Base-by-base conservation (phyloP, 2,113 vertebrate species). In the Centropus bengalensis region DNA sequence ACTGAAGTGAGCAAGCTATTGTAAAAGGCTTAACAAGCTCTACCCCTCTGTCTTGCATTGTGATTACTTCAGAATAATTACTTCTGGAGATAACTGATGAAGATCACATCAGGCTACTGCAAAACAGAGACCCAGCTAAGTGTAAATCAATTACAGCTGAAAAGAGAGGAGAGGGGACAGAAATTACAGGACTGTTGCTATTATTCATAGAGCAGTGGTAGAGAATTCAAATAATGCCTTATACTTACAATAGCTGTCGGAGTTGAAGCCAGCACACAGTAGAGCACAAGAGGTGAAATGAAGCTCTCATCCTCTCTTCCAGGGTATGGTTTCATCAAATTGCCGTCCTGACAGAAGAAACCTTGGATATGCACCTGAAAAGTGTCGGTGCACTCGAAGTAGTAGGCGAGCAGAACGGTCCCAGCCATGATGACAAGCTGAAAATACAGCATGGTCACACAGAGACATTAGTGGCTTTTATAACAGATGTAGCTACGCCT, bases 391-490 rank as follows among this genome's bases (percentile, higher is more conserved):
- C 99, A 99, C 97, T 99, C 99, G 82, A 99, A 99, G 98, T 99
- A 99, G 98, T 99, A 99, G 94, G 99, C 99, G 68, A 99, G 98
- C 97, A 99, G 97, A 96, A 99, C 98, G 30, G 99, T 99, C 95
- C 99, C 99, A 63, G 99, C 99, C 99, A 99, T 99, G 97, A 99
- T 99, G 97, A 99, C 99, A 56, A 99, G 98, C 99, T 99, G 99
- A 97, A 99, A 98, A 98, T 98, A 99, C 77, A 99, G 98, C 98
- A 99, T 98, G 96, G 88, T 92, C 96, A 98, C 92, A 97, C 47
- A 97, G 63, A 97, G 86, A 78, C 32, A n/a, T 98, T 97, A 98
- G 97, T 93, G 82, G 96, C 67, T 73, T 76, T 89, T 93, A 91
- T 44, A 94, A 83, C 60, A 79, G 86, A 88, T 33, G 86, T 47